Base-by-base conservation (phyloP, 2,888 invertebrate genomes). In the Drosophila subquinaria region DNA sequence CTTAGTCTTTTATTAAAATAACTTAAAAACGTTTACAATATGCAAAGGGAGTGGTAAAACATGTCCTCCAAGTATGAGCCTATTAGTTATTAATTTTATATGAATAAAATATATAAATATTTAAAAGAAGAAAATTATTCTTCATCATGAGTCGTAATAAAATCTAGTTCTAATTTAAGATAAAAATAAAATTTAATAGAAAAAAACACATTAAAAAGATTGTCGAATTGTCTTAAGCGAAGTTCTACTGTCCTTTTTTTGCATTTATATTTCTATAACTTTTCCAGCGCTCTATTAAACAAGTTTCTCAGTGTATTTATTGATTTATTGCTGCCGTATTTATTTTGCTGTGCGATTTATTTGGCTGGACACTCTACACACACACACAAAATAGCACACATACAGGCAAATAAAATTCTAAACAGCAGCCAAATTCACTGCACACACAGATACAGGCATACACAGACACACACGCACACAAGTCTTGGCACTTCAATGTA, bases 291-390 rank as follows among this genome's bases (percentile, higher is more conserved):
- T 51, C 62, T 45, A 59, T 67, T 62, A 68, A 69, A 60, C 42
- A 66, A 70, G 42, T 72, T 48, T 50, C 64, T 47, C 78, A 77
- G 75, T 81, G 81, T 81, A 69, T 65, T 79, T 85, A 88, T 88
- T 88, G 88, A 88, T 88, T 88, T 82, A 79, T 88, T 85, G 82
- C 73, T 79, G 69, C 72, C 67, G 80, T 82, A 80, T 80, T 81
- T 81, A 82, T 82, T 73, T 80, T 76, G 69, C 51, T 71, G 27
- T 80, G 70, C 83, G 73, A 81, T 81, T 81, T 82, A 80, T 81
- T 79, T 81, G 57, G 61, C 79, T 74, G 79, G 79, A 79, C 79
- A 69, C 75, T 63, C 70, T 56, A 48, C 56, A 61, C 75, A 52
- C 33, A 60, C 60, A 40, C 51, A 56, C 15, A 60, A 35, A 36